These are phyloP conservation scores for Helogale parvula DNA, from an alignment of 2,113 vertebrate species.

Conservation along the genomic window DNA sequence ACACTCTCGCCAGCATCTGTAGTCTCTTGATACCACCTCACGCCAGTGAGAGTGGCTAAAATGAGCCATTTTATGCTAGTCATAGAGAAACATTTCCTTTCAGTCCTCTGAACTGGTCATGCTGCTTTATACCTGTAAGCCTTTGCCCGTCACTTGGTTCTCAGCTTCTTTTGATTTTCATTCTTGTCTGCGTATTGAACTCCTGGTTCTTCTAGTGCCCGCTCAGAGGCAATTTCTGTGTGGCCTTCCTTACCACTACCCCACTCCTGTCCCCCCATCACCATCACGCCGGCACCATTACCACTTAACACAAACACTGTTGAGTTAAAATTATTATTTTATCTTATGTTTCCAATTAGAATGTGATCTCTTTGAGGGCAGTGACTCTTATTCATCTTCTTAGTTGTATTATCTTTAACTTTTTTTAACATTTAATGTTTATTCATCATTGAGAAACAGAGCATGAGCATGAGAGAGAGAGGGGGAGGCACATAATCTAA, in stretches of 20 bases:
- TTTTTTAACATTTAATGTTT: no score
- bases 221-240: neutral
- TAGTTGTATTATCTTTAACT: neutral
- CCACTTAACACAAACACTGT: neutral
- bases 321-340: neutral
- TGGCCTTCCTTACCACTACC: no score
- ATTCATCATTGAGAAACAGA: no score
- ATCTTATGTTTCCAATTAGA: neutral
- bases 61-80: neutral
- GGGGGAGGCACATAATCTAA: no score
- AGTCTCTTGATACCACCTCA: no score
- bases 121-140: neutral
- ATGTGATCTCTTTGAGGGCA: neutral
- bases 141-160: neutral
- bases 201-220: neutral
- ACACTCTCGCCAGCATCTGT: no score
- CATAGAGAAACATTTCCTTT: neutral
- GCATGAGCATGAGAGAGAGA: no score
- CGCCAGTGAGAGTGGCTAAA: no score
- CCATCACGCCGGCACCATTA: no score
- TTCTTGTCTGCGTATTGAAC: neutral
- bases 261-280: neutral
- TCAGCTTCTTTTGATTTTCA: slow-evolving; percentile 12
- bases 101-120: neutral
- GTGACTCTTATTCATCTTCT: neutral